phyloP scores from a whole-genome alignment of 1,140 invertebrate genomes.

The Neoseiulus cucumeris region DNA sequence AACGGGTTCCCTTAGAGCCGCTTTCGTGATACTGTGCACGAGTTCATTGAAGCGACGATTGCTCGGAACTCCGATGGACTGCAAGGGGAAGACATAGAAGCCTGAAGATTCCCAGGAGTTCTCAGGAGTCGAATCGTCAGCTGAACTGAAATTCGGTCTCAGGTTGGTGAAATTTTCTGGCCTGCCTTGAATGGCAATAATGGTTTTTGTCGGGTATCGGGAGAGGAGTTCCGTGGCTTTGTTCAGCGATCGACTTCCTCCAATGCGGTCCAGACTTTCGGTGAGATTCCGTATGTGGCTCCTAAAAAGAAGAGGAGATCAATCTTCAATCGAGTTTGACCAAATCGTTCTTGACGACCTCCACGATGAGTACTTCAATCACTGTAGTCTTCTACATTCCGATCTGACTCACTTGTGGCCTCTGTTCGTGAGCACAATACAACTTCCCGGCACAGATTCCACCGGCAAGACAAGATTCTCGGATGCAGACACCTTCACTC shows the following conservation, averaged over 20 bases:
- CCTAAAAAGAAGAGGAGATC: background rate
- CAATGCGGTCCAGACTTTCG: background rate
- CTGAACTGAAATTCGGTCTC: background rate
- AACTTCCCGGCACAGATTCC: background rate
- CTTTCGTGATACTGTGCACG: background rate
- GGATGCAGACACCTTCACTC: no score
- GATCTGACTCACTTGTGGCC: background rate
- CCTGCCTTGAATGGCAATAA: background rate
- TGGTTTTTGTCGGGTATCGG: background rate
- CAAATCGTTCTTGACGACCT: no score
- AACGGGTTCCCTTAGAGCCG: background rate
- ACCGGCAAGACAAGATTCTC: background rate
- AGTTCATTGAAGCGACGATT: background rate
- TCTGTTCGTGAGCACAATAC: background rate
- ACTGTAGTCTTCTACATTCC: no score
- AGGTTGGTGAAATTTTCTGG: background rate
- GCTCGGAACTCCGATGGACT: background rate
- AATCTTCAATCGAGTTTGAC: no score
- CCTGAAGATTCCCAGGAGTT: background rate
- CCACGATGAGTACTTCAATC: no score
- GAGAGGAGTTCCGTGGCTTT: background rate
- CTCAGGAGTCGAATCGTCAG: background rate
- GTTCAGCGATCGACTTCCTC: background rate
- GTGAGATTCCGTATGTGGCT: background rate
- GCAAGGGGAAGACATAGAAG: background rate